These are phyloP conservation scores for Burhinus bistriatus DNA, from an alignment of 2,113 vertebrate genomes.

Conservation along the genomic window DNA sequence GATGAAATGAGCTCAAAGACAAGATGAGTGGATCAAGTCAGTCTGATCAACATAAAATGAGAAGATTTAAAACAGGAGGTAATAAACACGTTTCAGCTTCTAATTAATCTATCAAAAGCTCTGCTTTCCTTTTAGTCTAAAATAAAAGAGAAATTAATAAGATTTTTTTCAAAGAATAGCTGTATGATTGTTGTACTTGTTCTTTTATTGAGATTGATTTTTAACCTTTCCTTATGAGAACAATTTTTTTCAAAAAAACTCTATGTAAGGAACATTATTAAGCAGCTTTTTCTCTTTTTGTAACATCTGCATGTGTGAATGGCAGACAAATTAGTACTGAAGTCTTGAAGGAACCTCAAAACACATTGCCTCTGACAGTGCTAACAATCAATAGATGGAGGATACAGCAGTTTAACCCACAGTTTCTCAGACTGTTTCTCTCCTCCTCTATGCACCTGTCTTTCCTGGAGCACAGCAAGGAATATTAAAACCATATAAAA, in stretches of 20 bases:
- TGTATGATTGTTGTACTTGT: background rate
- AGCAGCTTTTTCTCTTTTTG: background rate
- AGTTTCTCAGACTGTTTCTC: background rate
- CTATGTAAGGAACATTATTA: constrained; percentile 20
- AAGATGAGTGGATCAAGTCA: background rate
- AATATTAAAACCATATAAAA: background rate
- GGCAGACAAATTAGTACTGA: background rate
- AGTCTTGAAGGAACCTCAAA: constrained; percentile 20
- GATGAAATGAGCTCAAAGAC: constrained; percentile 44
- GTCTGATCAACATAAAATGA: background rate
- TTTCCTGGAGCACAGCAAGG: background rate
- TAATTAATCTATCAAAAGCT: constrained; percentile 60
- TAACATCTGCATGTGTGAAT: background rate
- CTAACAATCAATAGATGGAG: background rate
- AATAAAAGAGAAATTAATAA: constrained; percentile 37
- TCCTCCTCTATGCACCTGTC: background rate
- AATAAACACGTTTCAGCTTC: constrained; percentile 54
- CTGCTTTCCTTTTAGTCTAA: background rate
- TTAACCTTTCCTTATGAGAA: constrained; percentile 22
- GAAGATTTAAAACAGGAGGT: background rate
- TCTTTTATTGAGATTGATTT: constrained; percentile 19
- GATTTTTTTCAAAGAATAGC: constrained; percentile 9
- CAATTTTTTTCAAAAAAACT: background rate
- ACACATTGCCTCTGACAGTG: background rate
- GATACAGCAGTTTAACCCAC: background rate